These are phyloP conservation scores for Diglossa brunneiventris DNA, from an alignment of 2,113 vertebrate genomes.

Conservation along the genomic window DNA sequence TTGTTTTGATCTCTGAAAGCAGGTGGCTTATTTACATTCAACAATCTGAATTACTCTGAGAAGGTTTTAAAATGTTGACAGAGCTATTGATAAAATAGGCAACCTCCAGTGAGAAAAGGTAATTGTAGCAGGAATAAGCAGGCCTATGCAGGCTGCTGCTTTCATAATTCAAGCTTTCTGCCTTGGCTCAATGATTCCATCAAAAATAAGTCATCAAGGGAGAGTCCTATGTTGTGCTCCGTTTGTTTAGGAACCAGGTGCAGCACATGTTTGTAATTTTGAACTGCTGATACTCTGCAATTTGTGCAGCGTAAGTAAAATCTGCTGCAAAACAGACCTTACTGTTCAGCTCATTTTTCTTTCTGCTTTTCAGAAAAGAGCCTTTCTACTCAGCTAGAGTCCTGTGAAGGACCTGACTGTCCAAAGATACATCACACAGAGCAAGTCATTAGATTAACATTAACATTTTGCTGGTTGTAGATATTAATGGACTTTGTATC, in stretches of 20 bases:
- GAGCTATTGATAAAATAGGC: constrained; percentile 6
- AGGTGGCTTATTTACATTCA: constrained; percentile 28
- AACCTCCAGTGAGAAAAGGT: not conserved
- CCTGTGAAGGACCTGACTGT: not conserved
- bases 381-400: not conserved
- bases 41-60: not conserved
- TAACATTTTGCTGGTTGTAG: not conserved
- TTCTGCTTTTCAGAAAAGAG: not conserved
- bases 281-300: constrained; percentile 32
- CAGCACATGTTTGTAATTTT: not conserved
- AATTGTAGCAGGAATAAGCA: constrained; percentile 13
- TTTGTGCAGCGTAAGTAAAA: constrained; percentile 36
- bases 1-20: not conserved
- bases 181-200: constrained; percentile 19
- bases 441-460: not conserved
- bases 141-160: not conserved
- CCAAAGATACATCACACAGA: not conserved
- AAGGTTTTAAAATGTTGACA: constrained; percentile 16
- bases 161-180: constrained; percentile 11
- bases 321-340: not conserved
- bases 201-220: constrained; percentile 21
- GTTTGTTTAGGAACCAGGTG: constrained; percentile 37
- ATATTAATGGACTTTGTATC: not conserved
- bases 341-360: not conserved
- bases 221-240: not conserved